phyloP scores from a whole-genome alignment of 2,113 vertebrate genomes.

The Geothlypis trichas region DNA sequence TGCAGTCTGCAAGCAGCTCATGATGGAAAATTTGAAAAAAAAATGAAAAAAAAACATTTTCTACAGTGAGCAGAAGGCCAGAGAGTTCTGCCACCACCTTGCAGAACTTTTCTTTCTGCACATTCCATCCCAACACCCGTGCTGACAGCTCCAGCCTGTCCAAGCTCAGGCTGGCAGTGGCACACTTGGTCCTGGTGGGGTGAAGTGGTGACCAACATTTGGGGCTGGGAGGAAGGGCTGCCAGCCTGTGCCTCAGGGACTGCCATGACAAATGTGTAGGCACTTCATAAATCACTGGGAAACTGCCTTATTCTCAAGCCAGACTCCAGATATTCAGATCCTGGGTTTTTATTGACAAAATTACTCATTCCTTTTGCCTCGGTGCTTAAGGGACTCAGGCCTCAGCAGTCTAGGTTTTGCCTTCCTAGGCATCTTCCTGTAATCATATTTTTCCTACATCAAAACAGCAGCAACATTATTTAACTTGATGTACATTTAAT shows the following conservation, averaged over 20 bases:
- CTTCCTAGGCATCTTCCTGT: not conserved
- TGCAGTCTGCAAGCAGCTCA: not conserved
- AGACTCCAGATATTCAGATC: not conserved
- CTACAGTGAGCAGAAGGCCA: fast-evolving
- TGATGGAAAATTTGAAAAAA: not conserved
- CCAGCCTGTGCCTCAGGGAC: not conserved
- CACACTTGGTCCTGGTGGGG: not conserved
- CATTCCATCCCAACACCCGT: not conserved
- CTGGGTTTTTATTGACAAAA: not conserved
- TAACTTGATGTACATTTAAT: constrained; percentile 33
- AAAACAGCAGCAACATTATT: constrained; percentile 12
- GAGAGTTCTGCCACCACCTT: not conserved
- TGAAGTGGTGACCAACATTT: not conserved
- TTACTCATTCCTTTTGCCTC: constrained; percentile 1
- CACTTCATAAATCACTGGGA: not conserved
- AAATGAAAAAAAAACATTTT: not conserved
- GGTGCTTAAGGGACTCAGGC: not conserved
- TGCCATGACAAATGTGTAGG: not conserved
- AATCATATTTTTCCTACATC: not conserved
- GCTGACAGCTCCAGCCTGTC: not conserved
- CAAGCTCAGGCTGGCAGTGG: not conserved
- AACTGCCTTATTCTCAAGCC: not conserved
- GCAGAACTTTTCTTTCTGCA: not conserved
- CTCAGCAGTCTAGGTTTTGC: not conserved
- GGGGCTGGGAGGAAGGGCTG: not conserved